Evolutionary conservation across 1,140 invertebrate species (phyloP), one percentile per base, ranked within the genome.

Genomic region (Sitobion miscanthi): DNA sequence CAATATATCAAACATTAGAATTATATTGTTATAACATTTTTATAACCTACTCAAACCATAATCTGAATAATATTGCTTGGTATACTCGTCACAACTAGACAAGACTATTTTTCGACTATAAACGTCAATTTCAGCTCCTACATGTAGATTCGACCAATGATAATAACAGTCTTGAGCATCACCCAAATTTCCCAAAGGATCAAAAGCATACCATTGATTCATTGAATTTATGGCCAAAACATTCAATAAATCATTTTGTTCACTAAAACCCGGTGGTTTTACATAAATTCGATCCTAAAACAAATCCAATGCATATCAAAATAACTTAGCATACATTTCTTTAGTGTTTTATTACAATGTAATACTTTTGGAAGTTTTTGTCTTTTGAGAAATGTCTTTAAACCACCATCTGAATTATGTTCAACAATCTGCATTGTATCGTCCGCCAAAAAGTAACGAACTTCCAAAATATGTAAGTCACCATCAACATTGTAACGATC

Each of bases 401-500:
- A 17, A 23, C 69, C 88, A 3, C 52, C 69, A 54, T 93, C 88
- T 25, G 35, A 35, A 42, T 93, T 77, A 25, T 38, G 69, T 91
- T 94, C 94, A 30, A 94, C 91, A 9, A 99, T 97, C 95, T 99
- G 98, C 35, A 99, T 97, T 0, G 98, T 99, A 94, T 98, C 97
- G 95, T 99, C 98, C 0, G 97, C 96, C 25, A 99, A 95, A 95
- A 97, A 99, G 95, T 98, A 99, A 95, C 97, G 96, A 11, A 98
- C 95, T 94, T 97, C 96, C 8, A 98, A 95, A 94, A 97, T 95
- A 94, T 98, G 96, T n/a, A 98, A 94, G 57, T 96, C 96, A 57
- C 98, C 97, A 95, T 97, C 96, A 94, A 97, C 96, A 54, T 96
- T 96, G 7, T 96, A 96, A 20, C 97, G 96, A 95, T 99, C 98